Percentiles rank a stretch among this genome's conserved stretches.
Conservation (phyloP, 2,797 vertebrate genomes). For the Toxotes lorentzi region DNA sequence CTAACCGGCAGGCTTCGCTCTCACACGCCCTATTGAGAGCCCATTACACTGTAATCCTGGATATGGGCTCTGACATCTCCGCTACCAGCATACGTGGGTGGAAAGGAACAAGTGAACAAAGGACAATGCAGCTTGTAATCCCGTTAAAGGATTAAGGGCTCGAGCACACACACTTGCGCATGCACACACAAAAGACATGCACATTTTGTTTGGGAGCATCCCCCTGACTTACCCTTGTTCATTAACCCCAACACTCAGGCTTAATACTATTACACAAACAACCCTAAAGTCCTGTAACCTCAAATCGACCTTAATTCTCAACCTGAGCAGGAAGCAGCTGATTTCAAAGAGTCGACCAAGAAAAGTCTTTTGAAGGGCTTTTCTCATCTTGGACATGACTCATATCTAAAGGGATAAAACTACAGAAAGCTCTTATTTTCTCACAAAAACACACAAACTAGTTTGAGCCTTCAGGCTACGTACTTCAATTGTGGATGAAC, state of each 20-base stretch:
- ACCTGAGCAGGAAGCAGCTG: constrained; percentile 5
- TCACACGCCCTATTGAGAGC: constrained; percentile 44
- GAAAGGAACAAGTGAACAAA: constrained; percentile 77
- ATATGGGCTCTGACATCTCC: constrained; percentile 70
- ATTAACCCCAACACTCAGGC: constrained; percentile 58
- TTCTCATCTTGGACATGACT: constrained; percentile 33
- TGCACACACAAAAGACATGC: constrained; percentile 33
- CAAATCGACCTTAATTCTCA: constrained; percentile 33
- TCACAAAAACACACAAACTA: neutral
- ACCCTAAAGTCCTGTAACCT: constrained; percentile 32
- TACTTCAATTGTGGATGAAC: constrained; percentile 39
- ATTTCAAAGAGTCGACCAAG: constrained; percentile 25
- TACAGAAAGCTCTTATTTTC: constrained; percentile 5
- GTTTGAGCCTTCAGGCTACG: constrained; percentile 23
- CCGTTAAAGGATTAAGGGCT: constrained; percentile 82
- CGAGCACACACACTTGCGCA: constrained; percentile 30
- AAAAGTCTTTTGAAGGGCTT: constrained; percentile 13
- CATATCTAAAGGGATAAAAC: constrained; percentile 31
- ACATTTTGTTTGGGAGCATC: constrained; percentile 63
- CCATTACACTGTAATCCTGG: constrained; percentile 69
- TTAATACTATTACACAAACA: constrained; percentile 53
- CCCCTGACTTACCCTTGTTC: constrained; percentile 63
- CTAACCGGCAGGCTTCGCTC: constrained; percentile 33
- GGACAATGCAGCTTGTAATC: constrained; percentile 82
- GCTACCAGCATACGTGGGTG: constrained; percentile 65